phyloP scores from a whole-genome alignment of 2,797 vertebrate genomes.

The Antrozous pallidus region DNA sequence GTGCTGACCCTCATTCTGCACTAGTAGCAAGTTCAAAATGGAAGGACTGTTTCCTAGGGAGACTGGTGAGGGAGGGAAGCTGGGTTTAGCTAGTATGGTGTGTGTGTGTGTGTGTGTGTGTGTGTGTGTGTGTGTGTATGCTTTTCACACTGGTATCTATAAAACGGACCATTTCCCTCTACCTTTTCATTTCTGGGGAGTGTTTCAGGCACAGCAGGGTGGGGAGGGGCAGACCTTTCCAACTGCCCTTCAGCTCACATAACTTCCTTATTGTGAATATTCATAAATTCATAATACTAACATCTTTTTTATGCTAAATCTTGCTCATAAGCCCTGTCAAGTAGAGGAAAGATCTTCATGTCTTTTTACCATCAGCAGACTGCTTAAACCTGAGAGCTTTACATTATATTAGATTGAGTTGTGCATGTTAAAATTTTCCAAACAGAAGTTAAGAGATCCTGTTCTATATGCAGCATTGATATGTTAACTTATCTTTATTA shows the following conservation, averaged over 20 bases:
- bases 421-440: not conserved
- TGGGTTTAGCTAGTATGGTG: not conserved
- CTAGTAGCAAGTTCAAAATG: not conserved
- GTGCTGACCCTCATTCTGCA: not conserved
- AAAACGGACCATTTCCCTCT: not conserved
- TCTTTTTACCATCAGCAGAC: not conserved
- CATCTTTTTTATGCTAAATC: not conserved
- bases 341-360: not conserved
- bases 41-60: not conserved
- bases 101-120: not conserved
- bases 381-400: not conserved
- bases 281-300: not conserved
- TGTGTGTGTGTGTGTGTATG: fast-evolving
- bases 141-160: not conserved
- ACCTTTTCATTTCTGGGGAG: not conserved
- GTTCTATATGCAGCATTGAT: not conserved
- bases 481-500: not conserved
- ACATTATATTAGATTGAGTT: not conserved
- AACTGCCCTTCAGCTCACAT: not conserved
- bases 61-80: not conserved
- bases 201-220: not conserved
- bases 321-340: not conserved
- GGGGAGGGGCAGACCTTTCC: not conserved
- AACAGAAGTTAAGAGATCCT: not conserved
- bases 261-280: not conserved